Evolutionary conservation across 2,113 vertebrate species (phyloP).

Genomic region (Dendropsophus ebraccatus): DNA sequence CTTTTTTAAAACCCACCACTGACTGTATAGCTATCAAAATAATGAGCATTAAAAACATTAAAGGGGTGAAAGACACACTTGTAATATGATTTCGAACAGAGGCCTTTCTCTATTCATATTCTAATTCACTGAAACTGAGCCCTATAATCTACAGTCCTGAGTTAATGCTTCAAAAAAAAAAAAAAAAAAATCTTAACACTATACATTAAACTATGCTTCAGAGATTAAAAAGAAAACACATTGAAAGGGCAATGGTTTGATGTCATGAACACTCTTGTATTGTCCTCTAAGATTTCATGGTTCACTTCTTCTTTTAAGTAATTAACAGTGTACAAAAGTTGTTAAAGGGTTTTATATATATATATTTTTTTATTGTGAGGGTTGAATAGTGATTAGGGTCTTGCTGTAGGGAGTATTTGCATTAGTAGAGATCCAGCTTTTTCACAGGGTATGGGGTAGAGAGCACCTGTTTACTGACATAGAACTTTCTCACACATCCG

Average conservation of each 20-base stretch:
- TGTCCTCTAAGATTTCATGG: conserved; percentile 5
- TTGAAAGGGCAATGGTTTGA: conserved; percentile 22
- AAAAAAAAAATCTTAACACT: background rate
- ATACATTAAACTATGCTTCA: conserved; percentile 32
- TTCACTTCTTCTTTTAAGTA: conserved; percentile 4
- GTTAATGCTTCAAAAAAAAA: background rate
- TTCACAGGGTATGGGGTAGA: conserved; percentile 1
- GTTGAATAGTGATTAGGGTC: conserved; percentile 36
- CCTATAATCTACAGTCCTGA: conserved; percentile 14
- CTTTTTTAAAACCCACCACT: background rate
- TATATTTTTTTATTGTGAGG: background rate
- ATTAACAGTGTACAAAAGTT: conserved; percentile 32
- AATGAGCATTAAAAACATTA: background rate
- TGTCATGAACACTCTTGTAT: conserved; percentile 9
- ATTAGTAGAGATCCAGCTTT: background rate
- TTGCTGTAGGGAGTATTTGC: conserved; percentile 32
- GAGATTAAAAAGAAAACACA: conserved; percentile 19
- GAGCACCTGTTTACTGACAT: conserved; percentile 12
- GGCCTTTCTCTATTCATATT: conserved; percentile 3
- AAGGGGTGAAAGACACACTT: background rate
- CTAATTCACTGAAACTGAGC: conserved; percentile 15
- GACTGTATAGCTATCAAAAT: background rate
- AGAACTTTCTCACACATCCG: conserved; percentile 30
- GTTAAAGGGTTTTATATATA: conserved; percentile 6
- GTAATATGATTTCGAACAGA: background rate